Percentiles rank a stretch among this genome's conserved stretches.
phyloP scores from a whole-genome alignment of 2,888 invertebrate species.

The Glaucopsyche alexis region DNA sequence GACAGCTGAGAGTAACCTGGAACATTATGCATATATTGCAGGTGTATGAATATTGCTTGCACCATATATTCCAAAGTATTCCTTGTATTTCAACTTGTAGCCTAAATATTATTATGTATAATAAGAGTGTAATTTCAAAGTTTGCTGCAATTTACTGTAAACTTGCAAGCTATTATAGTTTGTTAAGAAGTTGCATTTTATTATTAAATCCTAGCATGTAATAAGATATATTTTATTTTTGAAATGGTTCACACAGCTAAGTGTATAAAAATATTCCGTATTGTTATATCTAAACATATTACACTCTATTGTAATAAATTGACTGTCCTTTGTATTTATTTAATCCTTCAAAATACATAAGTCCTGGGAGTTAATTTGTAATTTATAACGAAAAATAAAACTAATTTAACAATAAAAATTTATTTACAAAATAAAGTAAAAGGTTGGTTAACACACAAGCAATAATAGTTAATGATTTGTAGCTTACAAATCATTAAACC shows the following conservation, averaged over 20 bases:
- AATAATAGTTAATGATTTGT: neutral
- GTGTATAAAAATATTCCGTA: neutral
- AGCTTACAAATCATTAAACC: constrained; percentile 30
- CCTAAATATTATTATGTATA: constrained; percentile 11
- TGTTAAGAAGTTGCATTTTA: neutral
- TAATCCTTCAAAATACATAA: neutral
- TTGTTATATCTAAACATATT: neutral
- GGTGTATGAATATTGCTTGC: no score
- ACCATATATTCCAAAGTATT: neutral
- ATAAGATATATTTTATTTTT: neutral
- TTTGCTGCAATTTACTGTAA: neutral
- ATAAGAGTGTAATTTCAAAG: neutral
- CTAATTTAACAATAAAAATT: constrained; percentile 3
- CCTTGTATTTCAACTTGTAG: neutral
- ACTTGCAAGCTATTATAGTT: neutral
- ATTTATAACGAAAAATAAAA: neutral
- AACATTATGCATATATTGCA: neutral
- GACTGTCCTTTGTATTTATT: neutral
- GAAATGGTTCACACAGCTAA: neutral
- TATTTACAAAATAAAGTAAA: constrained; percentile 2
- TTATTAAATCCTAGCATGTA: neutral
- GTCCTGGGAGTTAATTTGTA: neutral
- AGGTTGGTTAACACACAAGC: neutral
- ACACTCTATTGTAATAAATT: neutral
- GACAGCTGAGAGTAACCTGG: neutral